Percentiles rank a stretch among this genome's conserved stretches.
phyloP scores from a whole-genome alignment of 2,113 vertebrate genomes.

The Rallus limicola region DNA sequence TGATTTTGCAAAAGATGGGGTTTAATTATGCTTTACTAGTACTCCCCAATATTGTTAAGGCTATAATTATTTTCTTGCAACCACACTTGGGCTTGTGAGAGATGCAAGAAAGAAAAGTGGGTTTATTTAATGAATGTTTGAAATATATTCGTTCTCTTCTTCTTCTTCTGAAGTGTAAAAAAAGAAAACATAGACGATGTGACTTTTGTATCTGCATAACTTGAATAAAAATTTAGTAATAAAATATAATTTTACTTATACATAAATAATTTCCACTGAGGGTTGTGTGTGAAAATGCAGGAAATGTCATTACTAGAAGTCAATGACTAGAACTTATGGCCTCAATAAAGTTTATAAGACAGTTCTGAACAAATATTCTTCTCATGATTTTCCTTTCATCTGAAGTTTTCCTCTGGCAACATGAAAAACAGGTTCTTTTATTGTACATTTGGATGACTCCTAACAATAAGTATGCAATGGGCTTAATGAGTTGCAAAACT shows the following conservation, averaged over 20 bases:
- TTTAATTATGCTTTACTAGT: neutral
- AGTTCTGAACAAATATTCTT: constrained; percentile 17
- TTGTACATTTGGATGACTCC: constrained; percentile 12
- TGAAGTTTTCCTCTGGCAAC: constrained; percentile 19
- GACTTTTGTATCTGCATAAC: neutral
- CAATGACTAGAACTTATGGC: neutral
- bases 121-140: neutral
- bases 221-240: neutral
- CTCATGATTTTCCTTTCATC: constrained; percentile 1
- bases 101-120: neutral
- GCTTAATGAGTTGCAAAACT: constrained; percentile 40
- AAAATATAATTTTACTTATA: neutral
- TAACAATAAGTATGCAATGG: constrained; percentile 32
- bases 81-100: neutral
- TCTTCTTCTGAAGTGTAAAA: neutral
- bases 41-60: neutral
- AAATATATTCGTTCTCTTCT: neutral
- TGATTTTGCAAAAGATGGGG: neutral
- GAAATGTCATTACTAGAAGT: neutral
- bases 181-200: neutral
- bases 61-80: neutral
- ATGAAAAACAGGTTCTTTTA: constrained; percentile 14
- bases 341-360: neutral
- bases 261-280: neutral
- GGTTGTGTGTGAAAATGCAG: neutral